Evolutionary conservation across 1,140 invertebrate species (phyloP), one percentile per base, ranked within the genome.

Genomic region (Ceratosolen fusciceps): DNA sequence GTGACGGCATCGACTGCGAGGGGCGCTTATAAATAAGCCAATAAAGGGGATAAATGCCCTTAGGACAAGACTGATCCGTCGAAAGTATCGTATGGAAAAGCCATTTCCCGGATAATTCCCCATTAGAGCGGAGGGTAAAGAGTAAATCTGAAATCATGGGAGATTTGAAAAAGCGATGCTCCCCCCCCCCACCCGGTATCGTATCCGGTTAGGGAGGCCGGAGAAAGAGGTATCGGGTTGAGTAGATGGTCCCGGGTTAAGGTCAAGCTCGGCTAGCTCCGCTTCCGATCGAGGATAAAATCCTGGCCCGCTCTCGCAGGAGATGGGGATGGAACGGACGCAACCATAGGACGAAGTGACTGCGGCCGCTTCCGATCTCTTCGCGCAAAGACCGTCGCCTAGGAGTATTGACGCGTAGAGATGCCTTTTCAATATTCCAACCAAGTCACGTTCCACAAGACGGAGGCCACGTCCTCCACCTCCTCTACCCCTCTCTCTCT

Each of bases 391-490:
- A 67, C 10, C 39, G 43, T 49, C 19, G 14, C 54, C 19, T 39
- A 47, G 65, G 39, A 79, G 68, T 73, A 79, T 73, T 73, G 77
- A 79, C 56, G 77, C 52, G 70, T 73, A 47, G 70, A 73, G 77
- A 14, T 73, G 31, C 34, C 65, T 80, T 80, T 74, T 68, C 58
- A 68, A 82, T 79, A 84, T 83, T 81, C 79, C 80, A 84, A 77
- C 74, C 83, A 73, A 81, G 83, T 84, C 83, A 84, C 82, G 83
- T 83, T 58, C 60, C 65, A 56, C 49, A 80, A 75, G 79, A 78
- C 76, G 60, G 71, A 81, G 80, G 77, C 79, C 54, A 80, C 12
- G 60, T 76, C 75, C 37, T 72, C 39, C 60, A 56, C 49, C 67
- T 10, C 34, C 56, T 10, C n/a, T 16, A 7, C 5, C 67, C 1